Evolutionary conservation across 2,888 invertebrate species (phyloP), one percentile per base, ranked within the genome.

Genomic region (Cryptus viduatorius): DNA sequence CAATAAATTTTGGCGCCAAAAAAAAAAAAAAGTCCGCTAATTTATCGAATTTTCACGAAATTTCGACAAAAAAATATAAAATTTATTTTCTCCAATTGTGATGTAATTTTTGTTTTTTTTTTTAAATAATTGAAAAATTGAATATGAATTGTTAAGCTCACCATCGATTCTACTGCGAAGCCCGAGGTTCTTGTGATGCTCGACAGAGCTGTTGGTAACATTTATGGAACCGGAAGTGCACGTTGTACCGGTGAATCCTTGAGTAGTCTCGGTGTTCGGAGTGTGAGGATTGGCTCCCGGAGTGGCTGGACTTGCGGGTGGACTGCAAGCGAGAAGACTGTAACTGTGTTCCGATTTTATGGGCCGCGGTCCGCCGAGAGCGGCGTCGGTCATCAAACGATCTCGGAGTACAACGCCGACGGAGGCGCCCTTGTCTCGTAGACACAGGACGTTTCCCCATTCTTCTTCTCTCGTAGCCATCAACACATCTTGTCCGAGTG

Each of bases 261-360:
- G 48, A 42, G 71, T 76, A 69, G 87, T 77, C 14, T 68, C 84
- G 37, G 87, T 82, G 46, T 86, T 88, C 7, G 91, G 90, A n/a
- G 89, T 88, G 72, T 88, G 89, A 1, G 89, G 90, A 83, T 88
- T 89, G 16, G 76, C 89, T 29, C 88, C 89, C 1, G 91, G 89
- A 53, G 90, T 90, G 31, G 88, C 91, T 3, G 91, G 92, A 75
- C 91, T 92, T 8, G 90, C 89, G 5, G 92, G 93, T 19, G 92
- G 91, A 88, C 92, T 92, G 79, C 92, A 92, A 1, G 92, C 87
- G 31, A 94, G 88, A 37, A 95, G 91, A 93, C 98, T 98, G 95
- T 98, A 98, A 87, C 98, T 98, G 95, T 98, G 98, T 94, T 98
- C 98, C 86, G 97, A 96, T 94, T 98, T 98, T 93, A 98, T 98